These are phyloP conservation scores for Macrotus californicus DNA, from an alignment of 2,113 vertebrate species.

Conservation along the genomic window DNA sequence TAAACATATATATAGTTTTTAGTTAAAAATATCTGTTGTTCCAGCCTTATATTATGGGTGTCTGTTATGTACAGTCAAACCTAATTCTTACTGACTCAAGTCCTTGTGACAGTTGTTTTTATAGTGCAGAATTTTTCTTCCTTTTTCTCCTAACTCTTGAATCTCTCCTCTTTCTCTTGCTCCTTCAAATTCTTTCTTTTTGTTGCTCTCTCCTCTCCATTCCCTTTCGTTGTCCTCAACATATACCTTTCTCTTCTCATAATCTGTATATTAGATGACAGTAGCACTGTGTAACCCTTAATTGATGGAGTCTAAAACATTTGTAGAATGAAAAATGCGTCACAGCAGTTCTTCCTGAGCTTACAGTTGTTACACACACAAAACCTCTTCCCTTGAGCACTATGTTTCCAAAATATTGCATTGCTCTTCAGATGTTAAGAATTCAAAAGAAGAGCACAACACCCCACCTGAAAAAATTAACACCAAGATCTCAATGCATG, in stretches of 20 bases:
- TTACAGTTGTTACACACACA: neutral
- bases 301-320: neutral
- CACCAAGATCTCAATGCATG: accelerated
- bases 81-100: accelerated
- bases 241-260: too few species aligned
- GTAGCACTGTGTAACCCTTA: accelerated
- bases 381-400: accelerated
- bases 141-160: too few species aligned
- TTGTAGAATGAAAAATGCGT: neutral
- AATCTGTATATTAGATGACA: accelerated
- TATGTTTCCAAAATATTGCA: neutral
- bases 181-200: accelerated
- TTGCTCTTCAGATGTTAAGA: neutral
- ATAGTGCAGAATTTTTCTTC: neutral
- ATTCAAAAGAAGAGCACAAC: neutral
- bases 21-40: neutral
- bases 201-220: neutral
- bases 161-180: too few species aligned
- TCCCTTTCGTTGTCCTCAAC: accelerated
- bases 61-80: accelerated
- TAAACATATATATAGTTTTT: neutral
- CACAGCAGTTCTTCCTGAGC: accelerated
- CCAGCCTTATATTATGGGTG: too few species aligned
- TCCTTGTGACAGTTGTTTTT: accelerated
- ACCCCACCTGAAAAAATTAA: neutral